Evolutionary conservation across 2,113 vertebrate genomes (phyloP).

Genomic region (Castor canadensis): DNA sequence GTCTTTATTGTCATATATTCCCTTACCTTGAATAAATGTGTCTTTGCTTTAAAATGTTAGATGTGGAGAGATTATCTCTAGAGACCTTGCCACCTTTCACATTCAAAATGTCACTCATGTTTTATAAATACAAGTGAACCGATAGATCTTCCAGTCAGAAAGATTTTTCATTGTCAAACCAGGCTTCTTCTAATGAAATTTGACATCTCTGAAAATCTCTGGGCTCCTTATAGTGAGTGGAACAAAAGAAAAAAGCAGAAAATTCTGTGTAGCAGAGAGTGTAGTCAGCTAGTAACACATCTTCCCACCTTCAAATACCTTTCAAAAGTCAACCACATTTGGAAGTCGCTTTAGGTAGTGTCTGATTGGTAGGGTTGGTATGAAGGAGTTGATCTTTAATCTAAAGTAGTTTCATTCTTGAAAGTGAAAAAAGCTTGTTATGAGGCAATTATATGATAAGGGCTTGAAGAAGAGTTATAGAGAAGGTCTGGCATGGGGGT

Average conservation of each 20-base stretch:
- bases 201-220: neutral
- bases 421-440: neutral
- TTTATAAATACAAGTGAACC: constrained; percentile 42
- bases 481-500: neutral
- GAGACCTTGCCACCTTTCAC: constrained; percentile 1
- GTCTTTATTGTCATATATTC: neutral
- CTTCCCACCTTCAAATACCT: neutral
- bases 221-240: neutral
- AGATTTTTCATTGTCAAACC: neutral
- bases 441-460: neutral
- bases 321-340: neutral
- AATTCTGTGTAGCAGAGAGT: neutral
- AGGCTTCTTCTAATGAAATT: neutral
- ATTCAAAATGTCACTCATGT: constrained; percentile 34
- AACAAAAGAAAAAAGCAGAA: neutral
- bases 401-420: neutral
- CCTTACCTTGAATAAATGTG: constrained; percentile 13
- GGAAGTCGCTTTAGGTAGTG: neutral
- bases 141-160: constrained; percentile 12
- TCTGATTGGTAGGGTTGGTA: neutral
- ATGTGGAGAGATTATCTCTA: neutral
- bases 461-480: rapidly evolving
- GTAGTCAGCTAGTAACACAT: neutral
- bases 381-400: neutral
- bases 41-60: constrained; percentile 31